Evolutionary conservation across 2,888 invertebrate genomes (phyloP), one percentile per base, ranked within the genome.

Genomic region (Therioaphis trifolii): DNA sequence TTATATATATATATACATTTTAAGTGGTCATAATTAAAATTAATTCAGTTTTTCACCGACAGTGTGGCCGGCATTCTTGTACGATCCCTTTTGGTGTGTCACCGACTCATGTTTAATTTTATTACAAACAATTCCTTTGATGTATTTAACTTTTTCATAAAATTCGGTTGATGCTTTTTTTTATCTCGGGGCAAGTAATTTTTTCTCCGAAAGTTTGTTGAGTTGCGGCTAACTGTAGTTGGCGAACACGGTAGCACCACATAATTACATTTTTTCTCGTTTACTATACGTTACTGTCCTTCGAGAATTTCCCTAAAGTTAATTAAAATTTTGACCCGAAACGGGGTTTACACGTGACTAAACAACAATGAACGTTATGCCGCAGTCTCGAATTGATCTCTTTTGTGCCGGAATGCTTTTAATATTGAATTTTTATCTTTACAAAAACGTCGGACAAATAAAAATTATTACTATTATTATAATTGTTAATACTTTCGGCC

Each of bases 291-390:
- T 5, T n/a, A 2, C 14, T 14, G 27, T 43, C 61, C 58, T 43
- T 27, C n/a, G 12, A 75, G 58, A 61, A 61, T 75, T 61, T 43
- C n/a, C 43, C 21, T 18, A 61, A 61, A 75, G 43, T 75, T 75
- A 61, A 75, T 75, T 75, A 43, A 75, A 75, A 43, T 75, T 75
- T 43, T 18, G 43, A 55, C 11, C 74, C 18, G 21, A 35, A 35
- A 55, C 35, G 15, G n/a, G 11, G n/a, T n/a, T 49, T 29, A 52
- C 52, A 14, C 29, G 29, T 52, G 21, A 58, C 55, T 29, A 24
- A 55, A 40, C 74, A 55, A 21, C 55, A 52, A 72, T 29, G 49
- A 43, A 18, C 35, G 35, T 3, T 15, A 2, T 4, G 49, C 49
- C 15, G n/a, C 35, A 35, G 35, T 35, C 52, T 7, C n/a, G 7